Percentiles rank a stretch among this genome's conserved stretches.
Conservation (phyloP, 2,113 vertebrate species). For the Callipepla squamata region DNA sequence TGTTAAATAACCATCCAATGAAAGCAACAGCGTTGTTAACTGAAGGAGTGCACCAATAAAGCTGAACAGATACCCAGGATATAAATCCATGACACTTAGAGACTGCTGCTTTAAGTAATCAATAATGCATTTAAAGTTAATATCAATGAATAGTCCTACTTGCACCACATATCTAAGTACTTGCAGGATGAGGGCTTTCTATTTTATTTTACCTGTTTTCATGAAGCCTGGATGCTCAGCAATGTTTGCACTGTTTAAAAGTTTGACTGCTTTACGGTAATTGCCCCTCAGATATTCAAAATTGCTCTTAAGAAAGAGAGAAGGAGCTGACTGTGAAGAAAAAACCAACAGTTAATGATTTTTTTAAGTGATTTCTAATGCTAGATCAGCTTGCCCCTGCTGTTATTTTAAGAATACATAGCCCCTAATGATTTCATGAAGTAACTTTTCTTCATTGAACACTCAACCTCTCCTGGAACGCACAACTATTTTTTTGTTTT, state of each 20-base stretch:
- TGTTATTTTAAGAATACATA: background rate
- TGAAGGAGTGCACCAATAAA: background rate
- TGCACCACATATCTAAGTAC: background rate
- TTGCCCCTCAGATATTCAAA: slow-evolving; percentile 98
- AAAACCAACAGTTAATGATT: slow-evolving; percentile 26
- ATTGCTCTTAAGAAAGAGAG: slow-evolving; percentile 98
- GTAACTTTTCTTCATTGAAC: background rate
- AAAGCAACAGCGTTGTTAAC: background rate
- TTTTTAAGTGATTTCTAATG: background rate
- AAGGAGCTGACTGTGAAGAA: slow-evolving; percentile 89
- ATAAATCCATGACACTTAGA: background rate
- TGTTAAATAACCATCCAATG: background rate
- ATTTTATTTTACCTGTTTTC: slow-evolving; percentile 88
- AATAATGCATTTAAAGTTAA: background rate
- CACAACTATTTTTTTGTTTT: background rate
- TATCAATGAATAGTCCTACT: background rate
- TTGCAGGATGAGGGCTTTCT: background rate
- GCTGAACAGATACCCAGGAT: background rate
- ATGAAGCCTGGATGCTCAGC: slow-evolving; percentile 95
- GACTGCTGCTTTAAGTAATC: background rate
- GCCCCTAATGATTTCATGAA: background rate
- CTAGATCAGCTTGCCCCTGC: background rate
- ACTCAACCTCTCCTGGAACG: background rate
- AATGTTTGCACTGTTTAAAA: slow-evolving; percentile 96
- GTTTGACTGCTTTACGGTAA: slow-evolving; percentile 97